Base-by-base conservation (phyloP, 2,113 vertebrate genomes). In the Notarius lentiginosus region DNA sequence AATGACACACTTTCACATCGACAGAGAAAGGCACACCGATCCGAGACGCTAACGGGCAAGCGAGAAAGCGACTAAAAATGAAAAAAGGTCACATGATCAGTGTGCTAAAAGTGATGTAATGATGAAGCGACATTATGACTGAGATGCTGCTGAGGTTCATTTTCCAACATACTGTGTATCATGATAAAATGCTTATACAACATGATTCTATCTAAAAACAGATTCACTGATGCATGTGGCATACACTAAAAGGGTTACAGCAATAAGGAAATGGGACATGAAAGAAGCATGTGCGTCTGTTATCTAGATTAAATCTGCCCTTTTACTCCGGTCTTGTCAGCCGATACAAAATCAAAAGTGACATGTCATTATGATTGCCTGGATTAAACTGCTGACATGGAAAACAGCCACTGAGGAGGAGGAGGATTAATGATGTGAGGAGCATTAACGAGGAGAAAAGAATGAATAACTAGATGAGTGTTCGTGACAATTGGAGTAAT, bases 1-100 rank as follows among this genome's bases (percentile, higher is more conserved):
- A 15, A 77, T 77, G 51, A 79, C 76, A 79, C 49, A 7, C 76
- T 53, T 75, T 75, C 72, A n/a, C 49, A 24, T 76, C 2, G 76
- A 79, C 56, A 79, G 53, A 30, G n/a, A 30, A 56, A 12, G 18
- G 24, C 11, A 53, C 47, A 15, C 49, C 7, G 49, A 53, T 5
- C 22, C 0, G 22, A 53, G 47, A 76, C 4, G 73, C 73, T 22
- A 51, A 24, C 41, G 2, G 15, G 3, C 34, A 20, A 41, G 5
- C 18, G 5, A 47, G 9, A 4, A 75, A 75, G 34, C 11, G 20
- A 20, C 9, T 75, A 12, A 24, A 24, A 51, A 12, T 24, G 3
- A 10, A 22, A 22, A 11, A 47, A 22, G 3, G 8, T 68, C 11
- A 68, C 66, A 6, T 6, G 66, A 30, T 15, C 63, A 30, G 5